Evolutionary conservation across 2,888 invertebrate species (phyloP), one percentile per base, ranked within the genome.

Genomic region (Unio pictorum): DNA sequence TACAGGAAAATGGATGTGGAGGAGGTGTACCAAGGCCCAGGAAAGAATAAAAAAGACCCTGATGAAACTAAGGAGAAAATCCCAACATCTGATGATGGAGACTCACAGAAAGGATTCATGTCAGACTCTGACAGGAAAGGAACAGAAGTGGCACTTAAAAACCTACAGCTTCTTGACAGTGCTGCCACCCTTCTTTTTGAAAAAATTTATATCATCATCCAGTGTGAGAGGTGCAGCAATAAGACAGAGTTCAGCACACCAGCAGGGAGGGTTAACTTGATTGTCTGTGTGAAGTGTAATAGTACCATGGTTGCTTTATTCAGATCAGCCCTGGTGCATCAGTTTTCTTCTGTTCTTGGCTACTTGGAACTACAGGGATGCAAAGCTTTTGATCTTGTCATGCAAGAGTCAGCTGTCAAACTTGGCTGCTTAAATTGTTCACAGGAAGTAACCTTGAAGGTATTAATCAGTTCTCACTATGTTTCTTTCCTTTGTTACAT

Each of bases 401-500:
- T 91, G 45, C 84, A 86, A 65, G 88, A 89, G 67, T 88, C 87
- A 69, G 72, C 78, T 17, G 84, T 88, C 64, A 75, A 81, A 15
- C 75, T 89, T 20, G 83, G 84, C 28, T 91, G 91, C 73, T 75
- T 90, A n/a, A 81, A 76, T 61, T 91, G 91, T 75, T 80, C 79
- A 68, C 88, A 87, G 72, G 86, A 88, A 67, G 84, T 81, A 30
- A 82, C 81, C 45, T 72, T 88, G 4, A 79, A 87, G 84, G 90
- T 90, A 76, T 34, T 34, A 79, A 81, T 67, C 15, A 60, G 6
- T 3, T 57, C 7, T 45, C 15, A 45, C 15, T 11, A 45, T 45
- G 45, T 15, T 45, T 45, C 3, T 11, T 45, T 11, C 45, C n/a
- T 45, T 45, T 15, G 15, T 45, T 45, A 15, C 45, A 15, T 11